A percentile compares a stretch with the other conserved stretches of the same genome.
Evolutionary conservation across 2,888 invertebrate species (phyloP).

Genomic region (Baccha elongata): DNA sequence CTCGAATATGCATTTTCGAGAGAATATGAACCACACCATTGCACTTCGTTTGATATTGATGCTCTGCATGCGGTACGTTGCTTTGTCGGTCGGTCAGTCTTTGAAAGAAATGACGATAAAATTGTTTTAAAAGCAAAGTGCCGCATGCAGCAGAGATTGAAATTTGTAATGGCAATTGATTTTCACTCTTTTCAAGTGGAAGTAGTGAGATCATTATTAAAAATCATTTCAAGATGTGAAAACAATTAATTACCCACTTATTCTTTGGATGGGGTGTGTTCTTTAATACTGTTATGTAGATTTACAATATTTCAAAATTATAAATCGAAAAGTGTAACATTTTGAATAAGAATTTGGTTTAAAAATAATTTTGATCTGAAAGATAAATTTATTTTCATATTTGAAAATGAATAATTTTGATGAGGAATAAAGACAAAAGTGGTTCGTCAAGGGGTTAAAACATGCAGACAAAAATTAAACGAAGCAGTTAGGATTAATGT

Average conservation of each 20-base stretch:
- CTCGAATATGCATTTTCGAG: conserved; percentile 37
- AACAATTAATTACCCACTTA: conserved; percentile 50
- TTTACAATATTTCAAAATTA: conserved; percentile 5
- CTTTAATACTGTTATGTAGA: conserved; percentile 12
- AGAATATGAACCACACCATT: background rate
- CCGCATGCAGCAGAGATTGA: conserved; percentile 44
- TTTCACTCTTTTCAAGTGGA: conserved; percentile 63
- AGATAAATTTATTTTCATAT: no score
- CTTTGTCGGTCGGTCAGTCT: conserved; percentile 26
- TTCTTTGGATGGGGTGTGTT: background rate
- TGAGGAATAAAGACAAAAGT: no score
- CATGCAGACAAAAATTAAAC: no score
- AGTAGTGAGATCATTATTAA: conserved; percentile 63
- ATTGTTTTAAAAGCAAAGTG: conserved; percentile 55
- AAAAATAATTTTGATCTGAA: no score
- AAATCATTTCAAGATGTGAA: conserved; percentile 55
- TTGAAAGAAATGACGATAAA: conserved; percentile 55
- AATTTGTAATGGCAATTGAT: conserved; percentile 56
- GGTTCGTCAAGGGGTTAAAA: no score
- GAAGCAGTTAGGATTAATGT: no score
- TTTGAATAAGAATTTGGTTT: no score
- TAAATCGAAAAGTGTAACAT: background rate
- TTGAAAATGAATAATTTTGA: no score
- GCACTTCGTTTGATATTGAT: conserved; percentile 44
- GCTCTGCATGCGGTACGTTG: conserved; percentile 28